Conservation (phyloP, 2,113 vertebrate genomes). For the Merops nubicus region DNA sequence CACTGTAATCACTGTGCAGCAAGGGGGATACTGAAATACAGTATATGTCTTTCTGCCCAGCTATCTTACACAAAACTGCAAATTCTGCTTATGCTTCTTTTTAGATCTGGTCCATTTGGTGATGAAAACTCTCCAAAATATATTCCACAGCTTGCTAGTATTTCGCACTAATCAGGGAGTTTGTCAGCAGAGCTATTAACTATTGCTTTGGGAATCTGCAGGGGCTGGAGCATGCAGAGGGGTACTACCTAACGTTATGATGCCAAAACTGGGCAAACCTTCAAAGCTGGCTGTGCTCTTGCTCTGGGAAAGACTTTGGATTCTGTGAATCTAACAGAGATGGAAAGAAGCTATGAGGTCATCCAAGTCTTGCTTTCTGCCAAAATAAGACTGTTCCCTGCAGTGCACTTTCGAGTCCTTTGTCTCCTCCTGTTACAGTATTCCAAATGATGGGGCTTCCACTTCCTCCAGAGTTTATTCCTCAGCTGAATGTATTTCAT, state of each 20-base stretch:
- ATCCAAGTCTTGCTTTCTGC: conserved; percentile 12
- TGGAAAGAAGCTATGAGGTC: conserved; percentile 46
- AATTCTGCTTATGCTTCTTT: background rate
- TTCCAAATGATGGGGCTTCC: conserved; percentile 3
- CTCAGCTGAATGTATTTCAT: background rate
- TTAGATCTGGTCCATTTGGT: background rate
- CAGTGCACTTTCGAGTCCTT: conserved; percentile 8
- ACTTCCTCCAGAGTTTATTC: conserved; percentile 4
- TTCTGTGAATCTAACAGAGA: conserved; percentile 30
- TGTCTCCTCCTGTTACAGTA: background rate
- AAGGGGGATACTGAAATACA: background rate
- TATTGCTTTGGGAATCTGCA: background rate
- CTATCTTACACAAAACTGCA: background rate
- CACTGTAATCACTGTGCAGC: background rate
- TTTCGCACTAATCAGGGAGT: background rate
- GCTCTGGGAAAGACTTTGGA: background rate
- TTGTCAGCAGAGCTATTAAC: conserved; percentile 33
- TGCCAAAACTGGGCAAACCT: conserved; percentile 23
- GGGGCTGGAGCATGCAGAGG: background rate
- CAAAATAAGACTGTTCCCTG: conserved; percentile 23
- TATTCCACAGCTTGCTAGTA: background rate
- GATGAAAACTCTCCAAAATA: background rate
- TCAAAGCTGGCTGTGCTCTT: background rate
- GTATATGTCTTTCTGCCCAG: background rate
- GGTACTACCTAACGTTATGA: background rate